These are phyloP conservation scores for Pogonomyrmex californicus DNA, from an alignment of 1,140 invertebrate genomes.

Conservation along the genomic window DNA sequence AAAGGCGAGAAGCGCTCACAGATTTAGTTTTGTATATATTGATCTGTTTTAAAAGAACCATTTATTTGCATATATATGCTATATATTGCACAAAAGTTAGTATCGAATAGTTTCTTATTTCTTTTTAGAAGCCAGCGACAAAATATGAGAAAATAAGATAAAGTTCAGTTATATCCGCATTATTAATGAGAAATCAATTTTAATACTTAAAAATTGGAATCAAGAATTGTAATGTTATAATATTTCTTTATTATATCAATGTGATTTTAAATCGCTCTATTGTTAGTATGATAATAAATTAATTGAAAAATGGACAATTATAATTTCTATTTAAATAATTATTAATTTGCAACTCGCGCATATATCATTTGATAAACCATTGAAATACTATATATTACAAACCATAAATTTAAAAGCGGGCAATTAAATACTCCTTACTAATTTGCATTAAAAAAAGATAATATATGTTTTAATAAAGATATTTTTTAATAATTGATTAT, in stretches of 20 bases:
- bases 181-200: constrained; percentile 3
- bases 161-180: background rate
- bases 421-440: background rate
- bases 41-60: background rate
- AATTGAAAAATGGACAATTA: background rate
- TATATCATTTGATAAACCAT: constrained; percentile 13
- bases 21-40: background rate
- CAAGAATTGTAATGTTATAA: background rate
- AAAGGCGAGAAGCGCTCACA: background rate
- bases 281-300: background rate
- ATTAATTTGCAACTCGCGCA: background rate
- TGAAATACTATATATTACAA: background rate
- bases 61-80: background rate
- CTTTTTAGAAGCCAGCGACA: background rate
- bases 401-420: background rate
- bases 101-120: background rate
- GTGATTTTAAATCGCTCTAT: constrained; percentile 30
- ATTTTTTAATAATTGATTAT: background rate
- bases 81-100: background rate
- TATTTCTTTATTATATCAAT: background rate
- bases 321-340: constrained; percentile 8
- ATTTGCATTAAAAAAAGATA: constrained; percentile 4
- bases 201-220: constrained; percentile 13
- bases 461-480: background rate
- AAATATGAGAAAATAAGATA: background rate